Percentiles rank a stretch among this genome's conserved stretches.
Conservation (phyloP, 2,797 vertebrate genomes). For the Triplophysa bombifrons region DNA sequence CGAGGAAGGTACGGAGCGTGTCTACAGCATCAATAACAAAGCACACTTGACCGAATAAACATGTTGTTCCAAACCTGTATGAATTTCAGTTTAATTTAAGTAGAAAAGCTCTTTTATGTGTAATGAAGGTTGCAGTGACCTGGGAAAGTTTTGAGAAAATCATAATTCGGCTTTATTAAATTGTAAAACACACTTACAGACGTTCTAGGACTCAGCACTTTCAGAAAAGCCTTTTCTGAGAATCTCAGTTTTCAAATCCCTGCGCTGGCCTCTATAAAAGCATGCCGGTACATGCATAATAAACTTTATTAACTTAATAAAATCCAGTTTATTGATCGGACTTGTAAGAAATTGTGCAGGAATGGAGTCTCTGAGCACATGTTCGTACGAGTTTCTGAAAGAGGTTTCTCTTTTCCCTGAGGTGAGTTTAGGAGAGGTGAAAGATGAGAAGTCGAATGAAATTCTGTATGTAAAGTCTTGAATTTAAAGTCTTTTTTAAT, state of each 20-base stretch:
- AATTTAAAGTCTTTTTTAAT: neutral
- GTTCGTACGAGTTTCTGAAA: constrained; percentile 56
- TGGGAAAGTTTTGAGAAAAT: no score
- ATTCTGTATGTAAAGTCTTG: neutral
- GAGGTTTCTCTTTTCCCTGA: constrained; percentile 23
- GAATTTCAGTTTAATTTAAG: no score
- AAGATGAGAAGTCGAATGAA: constrained; percentile 63
- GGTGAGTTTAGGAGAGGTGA: constrained; percentile 39
- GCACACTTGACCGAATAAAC: no score
- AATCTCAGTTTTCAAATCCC: constrained; percentile 42
- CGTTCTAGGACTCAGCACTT: constrained; percentile 24
- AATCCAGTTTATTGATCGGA: constrained; percentile 71
- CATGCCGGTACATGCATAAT: constrained; percentile 40
- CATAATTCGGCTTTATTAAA: no score
- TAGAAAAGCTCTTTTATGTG: no score
- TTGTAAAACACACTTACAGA: constrained; percentile 10
- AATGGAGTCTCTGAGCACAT: constrained; percentile 67
- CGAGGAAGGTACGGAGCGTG: constrained; percentile 79
- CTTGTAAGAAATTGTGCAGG: constrained; percentile 69
- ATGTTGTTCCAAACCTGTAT: neutral
- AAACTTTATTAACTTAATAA: constrained; percentile 66
- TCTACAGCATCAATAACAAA: neutral
- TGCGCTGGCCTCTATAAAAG: constrained; percentile 18
- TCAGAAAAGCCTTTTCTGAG: constrained; percentile 36
- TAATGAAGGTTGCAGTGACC: no score